Evolutionary conservation across 2,888 invertebrate genomes (phyloP).

Genomic region (Argynnis bischoffii): DNA sequence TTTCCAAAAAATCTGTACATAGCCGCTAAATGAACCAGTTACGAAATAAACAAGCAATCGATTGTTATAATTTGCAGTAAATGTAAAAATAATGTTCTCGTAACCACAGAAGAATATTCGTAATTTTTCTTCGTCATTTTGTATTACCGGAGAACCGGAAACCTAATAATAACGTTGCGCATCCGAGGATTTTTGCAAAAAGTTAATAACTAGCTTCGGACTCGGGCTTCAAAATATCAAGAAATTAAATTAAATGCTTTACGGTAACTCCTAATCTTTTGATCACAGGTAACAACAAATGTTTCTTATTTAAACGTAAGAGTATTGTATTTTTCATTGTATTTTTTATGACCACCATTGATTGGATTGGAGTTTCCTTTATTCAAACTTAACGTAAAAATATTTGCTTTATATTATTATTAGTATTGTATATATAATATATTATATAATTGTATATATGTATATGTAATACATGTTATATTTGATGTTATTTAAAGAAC

Average conservation of each 20-base stretch:
- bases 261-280: background rate
- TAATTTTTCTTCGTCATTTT: constrained; percentile 31
- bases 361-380: too few species aligned
- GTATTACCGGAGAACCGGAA: constrained; percentile 29
- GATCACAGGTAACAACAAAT: too few species aligned
- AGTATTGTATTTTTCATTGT: too few species aligned
- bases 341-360: too few species aligned
- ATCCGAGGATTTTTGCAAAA: constrained; percentile 33
- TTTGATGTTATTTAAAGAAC: constrained; percentile 3
- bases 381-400: too few species aligned
- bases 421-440: too few species aligned
- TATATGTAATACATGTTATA: too few species aligned
- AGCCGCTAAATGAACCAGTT: constrained; percentile 7
- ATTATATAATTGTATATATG: too few species aligned
- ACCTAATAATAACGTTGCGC: constrained; percentile 31
- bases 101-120: constrained; percentile 24
- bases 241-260: constrained; percentile 33
- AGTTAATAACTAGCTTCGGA: constrained; percentile 39
- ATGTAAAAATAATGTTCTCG: constrained; percentile 22
- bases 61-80: constrained; percentile 18
- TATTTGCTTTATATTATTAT: too few species aligned
- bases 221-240: constrained; percentile 27
- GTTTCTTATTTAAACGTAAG: too few species aligned
- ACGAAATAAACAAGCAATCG: constrained; percentile 13
- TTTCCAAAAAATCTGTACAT: background rate